Base-by-base conservation (phyloP, 1,140 invertebrate species). In the Pseudomyrmex cubaensis region DNA sequence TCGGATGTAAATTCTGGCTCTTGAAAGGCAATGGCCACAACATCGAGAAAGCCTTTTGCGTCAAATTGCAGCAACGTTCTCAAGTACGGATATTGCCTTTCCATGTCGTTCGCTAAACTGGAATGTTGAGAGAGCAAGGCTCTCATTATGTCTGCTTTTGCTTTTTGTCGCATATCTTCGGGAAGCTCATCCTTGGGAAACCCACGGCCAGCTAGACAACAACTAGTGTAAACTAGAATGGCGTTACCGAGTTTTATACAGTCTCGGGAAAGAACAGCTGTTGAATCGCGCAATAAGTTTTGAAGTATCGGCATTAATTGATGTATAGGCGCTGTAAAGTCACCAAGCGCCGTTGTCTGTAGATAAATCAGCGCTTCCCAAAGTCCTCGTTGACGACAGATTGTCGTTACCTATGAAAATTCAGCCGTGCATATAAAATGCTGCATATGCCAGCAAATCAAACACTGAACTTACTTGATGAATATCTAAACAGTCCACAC, bases 321-420 rank as follows among this genome's bases (percentile, higher is more conserved):
- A 85, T 97, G 97, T 76, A 99, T 95, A 0, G 98, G 98, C 8
- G 96, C 96, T 0, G 97, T 96, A 90, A 97, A 99, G 92, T 99
- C 98, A 46, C 95, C 93, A 87, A 99, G 96, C 9, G 97, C 98
- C 90, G 96, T 95, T 83, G 98, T 98, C 92, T 98, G 98, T 10
- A 99, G 96, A 93, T 98, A 98, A 86, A 99, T 97, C 70, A 98
- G 96, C 25, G 97, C 98, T 91, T 98, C 97, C 94, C 98, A 98
- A 15, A 99, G 93, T 15, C 96, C 95, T 90, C 97, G 95, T 62
- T 95, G 95, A 93, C 97, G 96, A 89, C 97, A 98, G n/a, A 98
- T 94, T 22, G 95, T 97, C 62, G 99, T 96, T 20, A 96, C 95
- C 93, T 94, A 82, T 5, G 2, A 46, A 5, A 44, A 46, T 8